phyloP scores from a whole-genome alignment of 2,888 invertebrate species.

The Entomobrya multifasciata region DNA sequence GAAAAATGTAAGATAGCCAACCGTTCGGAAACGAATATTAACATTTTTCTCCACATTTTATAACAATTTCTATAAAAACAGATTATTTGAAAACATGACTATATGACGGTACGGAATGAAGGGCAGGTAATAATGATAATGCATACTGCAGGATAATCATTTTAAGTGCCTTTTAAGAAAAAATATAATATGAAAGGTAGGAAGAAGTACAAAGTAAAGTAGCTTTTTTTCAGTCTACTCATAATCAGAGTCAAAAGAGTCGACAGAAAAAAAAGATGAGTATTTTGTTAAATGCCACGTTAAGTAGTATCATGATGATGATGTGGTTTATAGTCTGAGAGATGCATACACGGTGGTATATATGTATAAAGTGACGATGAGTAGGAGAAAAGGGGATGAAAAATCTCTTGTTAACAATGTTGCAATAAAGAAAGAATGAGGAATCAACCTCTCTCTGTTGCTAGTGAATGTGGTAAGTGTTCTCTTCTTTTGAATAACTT shows the following conservation, averaged over 20 bases:
- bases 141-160: slow-evolving; percentile 63
- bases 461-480: neutral
- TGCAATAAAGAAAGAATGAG: slow-evolving; percentile 43
- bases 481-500: slow-evolving; percentile 55
- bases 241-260: slow-evolving; percentile 4
- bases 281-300: slow-evolving; percentile 61
- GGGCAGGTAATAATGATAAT: slow-evolving; percentile 13
- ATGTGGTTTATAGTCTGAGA: neutral
- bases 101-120: neutral
- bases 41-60: neutral
- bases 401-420: slow-evolving; percentile 66
- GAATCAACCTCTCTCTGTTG: slow-evolving; percentile 17
- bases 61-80: slow-evolving; percentile 32
- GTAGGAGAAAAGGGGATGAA: slow-evolving; percentile 51
- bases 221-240: slow-evolving; percentile 35
- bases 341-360: slow-evolving; percentile 6
- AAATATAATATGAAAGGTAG: slow-evolving; percentile 11
- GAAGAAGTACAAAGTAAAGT: slow-evolving; percentile 50
- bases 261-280: slow-evolving; percentile 41
- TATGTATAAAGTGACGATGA: slow-evolving; percentile 55
- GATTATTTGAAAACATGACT: neutral
- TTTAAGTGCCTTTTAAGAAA: slow-evolving; percentile 68
- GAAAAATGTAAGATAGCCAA: too few species aligned
- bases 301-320: neutral
- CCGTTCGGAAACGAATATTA: neutral